Conservation (phyloP, 1,140 invertebrate genomes). For the Polyergus mexicanus region DNA sequence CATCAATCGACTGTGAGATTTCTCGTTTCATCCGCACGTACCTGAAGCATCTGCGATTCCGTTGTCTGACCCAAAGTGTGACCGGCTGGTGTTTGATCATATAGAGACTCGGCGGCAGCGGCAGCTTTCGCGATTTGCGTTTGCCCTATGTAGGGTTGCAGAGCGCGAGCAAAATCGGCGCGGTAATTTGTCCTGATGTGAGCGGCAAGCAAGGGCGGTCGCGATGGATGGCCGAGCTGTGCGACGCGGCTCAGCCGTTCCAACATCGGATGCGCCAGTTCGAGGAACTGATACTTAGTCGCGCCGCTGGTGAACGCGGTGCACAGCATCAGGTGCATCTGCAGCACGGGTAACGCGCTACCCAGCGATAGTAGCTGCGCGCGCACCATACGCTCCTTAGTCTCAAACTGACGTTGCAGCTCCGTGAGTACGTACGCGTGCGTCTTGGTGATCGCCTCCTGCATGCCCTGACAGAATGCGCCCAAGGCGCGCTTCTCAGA, state of each 20-base stretch:
- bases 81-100: slow-evolving; percentile 78
- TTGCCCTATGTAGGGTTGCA: slow-evolving; percentile 89
- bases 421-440: slow-evolving; percentile 89
- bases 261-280: slow-evolving; percentile 90
- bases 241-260: slow-evolving; percentile 89
- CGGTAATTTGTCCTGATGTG: slow-evolving; percentile 89
- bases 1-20: slow-evolving; percentile 16
- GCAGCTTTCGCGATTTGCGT: slow-evolving; percentile 72
- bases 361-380: slow-evolving; percentile 88
- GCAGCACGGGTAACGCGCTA: slow-evolving; percentile 89
- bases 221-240: slow-evolving; percentile 89
- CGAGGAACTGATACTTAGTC: slow-evolving; percentile 91
- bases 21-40: slow-evolving; percentile 41
- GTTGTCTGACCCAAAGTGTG: slow-evolving; percentile 67
- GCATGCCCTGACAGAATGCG: slow-evolving; percentile 90
- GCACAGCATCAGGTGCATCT: slow-evolving; percentile 90
- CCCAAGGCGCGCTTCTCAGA: slow-evolving; percentile 90
- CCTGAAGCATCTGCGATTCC: slow-evolving; percentile 82
- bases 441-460: slow-evolving; percentile 89
- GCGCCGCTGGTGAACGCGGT: slow-evolving; percentile 90
- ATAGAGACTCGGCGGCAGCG: slow-evolving; percentile 74
- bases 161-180: slow-evolving; percentile 88
- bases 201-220: slow-evolving; percentile 84
- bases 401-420: slow-evolving; percentile 90
- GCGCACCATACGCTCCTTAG: slow-evolving; percentile 89